These are phyloP conservation scores for Mustela lutreola DNA, from an alignment of 2,113 vertebrate species.

Conservation along the genomic window DNA sequence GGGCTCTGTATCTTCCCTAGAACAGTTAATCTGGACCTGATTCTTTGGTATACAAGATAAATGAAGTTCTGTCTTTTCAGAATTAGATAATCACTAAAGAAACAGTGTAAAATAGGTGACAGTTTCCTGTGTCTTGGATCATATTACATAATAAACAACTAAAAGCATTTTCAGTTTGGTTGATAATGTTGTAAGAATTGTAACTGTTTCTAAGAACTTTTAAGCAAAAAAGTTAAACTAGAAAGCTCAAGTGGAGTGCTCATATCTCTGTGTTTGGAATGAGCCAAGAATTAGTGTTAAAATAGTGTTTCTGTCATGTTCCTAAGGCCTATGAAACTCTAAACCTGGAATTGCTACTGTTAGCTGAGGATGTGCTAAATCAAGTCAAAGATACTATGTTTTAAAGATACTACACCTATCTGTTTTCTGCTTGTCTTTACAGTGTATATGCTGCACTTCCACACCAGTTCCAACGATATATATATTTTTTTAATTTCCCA, in stretches of 20 bases:
- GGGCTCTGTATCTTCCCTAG: conserved; percentile 42
- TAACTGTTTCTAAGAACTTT: neutral
- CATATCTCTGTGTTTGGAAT: neutral
- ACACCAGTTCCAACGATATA: too few species aligned
- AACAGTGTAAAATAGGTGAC: neutral
- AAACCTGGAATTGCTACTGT: neutral
- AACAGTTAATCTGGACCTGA: conserved; percentile 66
- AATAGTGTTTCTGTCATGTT: neutral
- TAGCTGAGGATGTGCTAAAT: neutral
- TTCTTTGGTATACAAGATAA: conserved; percentile 21
- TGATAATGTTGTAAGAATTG: neutral
- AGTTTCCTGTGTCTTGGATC: neutral
- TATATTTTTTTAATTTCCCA: neutral
- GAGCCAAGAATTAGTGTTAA: neutral
- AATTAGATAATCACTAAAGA: conserved; percentile 21
- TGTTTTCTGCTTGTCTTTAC: neutral
- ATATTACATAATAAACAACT: neutral
- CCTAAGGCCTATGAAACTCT: neutral
- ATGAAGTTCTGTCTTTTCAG: conserved; percentile 59
- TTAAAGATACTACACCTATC: neutral
- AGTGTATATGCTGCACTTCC: fast-evolving
- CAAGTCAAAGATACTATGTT: neutral
- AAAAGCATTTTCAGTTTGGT: neutral
- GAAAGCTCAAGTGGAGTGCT: neutral
- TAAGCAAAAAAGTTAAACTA: neutral